Evolutionary conservation across 1,140 invertebrate genomes (phyloP), one percentile per base, ranked within the genome.

Genomic region (Triops cancriformis): DNA sequence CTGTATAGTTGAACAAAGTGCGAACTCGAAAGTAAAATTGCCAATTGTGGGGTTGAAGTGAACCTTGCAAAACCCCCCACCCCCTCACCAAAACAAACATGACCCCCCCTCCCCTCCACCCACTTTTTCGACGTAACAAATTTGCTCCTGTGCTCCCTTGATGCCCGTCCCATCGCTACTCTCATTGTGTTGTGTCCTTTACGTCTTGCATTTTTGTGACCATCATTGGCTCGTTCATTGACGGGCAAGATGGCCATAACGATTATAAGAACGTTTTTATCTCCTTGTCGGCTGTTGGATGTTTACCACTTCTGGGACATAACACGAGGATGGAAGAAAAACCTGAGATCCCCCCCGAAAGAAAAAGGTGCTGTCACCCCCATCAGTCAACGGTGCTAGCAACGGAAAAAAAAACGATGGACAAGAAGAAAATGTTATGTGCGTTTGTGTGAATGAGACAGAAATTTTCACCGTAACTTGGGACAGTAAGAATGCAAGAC

Each of bases 81-180:
- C 23, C 14, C 51, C 6, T n/a, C 51, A 64, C 23, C 23, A 64
- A 64, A 64, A 23, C 31, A 37, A 4, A 37, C 31, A 37, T 37
- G 31, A 37, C 9, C 51, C 51, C 43, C 23, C 51, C 51, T 64
- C 51, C 51, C 45, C 14, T 5, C 51, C 23, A 9, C 51, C 51
- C 23, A 64, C 51, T 23, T 64, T 64, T 64, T 64, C 14, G 51
- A 64, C 51, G 51, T 64, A 64, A 64, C 51, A 64, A 64, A 64
- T 64, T 64, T 64, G 51, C 51, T 64, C 51, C 51, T 64, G 51
- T 64, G 51, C 51, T 64, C 51, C 51, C 51, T 64, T 64, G 51
- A 64, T 64, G 51, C 51, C 51, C 51, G 51, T 64, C 51, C 51
- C 51, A 64, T 64, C 51, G 51, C 51, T 64, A 23, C 51, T 64